These are phyloP conservation scores for Cladorhizidae sp. DNA, from an alignment of 37 sponge, comb jelly and placozoan species.

Conservation along the genomic window DNA sequence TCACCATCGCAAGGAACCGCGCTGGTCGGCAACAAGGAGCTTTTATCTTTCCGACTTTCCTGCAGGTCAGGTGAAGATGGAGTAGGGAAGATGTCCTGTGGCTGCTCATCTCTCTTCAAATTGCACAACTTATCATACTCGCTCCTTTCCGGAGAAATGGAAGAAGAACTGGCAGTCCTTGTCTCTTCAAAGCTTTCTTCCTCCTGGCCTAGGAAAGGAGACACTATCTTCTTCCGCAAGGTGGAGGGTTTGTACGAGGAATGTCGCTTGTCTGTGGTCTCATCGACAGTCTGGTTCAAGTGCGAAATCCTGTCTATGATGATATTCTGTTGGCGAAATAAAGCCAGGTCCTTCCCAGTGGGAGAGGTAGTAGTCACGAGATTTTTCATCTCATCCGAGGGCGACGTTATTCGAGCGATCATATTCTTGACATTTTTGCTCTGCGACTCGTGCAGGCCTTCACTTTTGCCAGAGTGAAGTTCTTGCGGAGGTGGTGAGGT, in stretches of 20 bases:
- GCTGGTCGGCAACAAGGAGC: no score
- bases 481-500: background rate
- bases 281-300: background rate
- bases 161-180: no score
- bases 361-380: conserved; percentile 10
- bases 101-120: no score
- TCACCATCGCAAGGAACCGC: no score
- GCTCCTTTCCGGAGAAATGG: no score
- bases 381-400: background rate
- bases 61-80: no score
- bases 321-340: background rate
- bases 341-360: background rate
- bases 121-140: no score
- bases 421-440: conserved; percentile 14
- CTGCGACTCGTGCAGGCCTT: background rate
- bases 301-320: conserved; percentile 3
- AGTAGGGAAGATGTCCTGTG: no score
- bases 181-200: background rate
- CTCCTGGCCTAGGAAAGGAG: conserved; percentile 6
- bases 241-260: conserved; percentile 13
- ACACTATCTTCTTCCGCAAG: conserved; percentile 19
- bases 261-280: background rate
- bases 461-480: no score
- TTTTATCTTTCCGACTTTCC: no score
- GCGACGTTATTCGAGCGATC: conserved; percentile 20